Evolutionary conservation across 1,140 invertebrate genomes (phyloP), one percentile per base, ranked within the genome.

Genomic region (Zaprionus africanus): DNA sequence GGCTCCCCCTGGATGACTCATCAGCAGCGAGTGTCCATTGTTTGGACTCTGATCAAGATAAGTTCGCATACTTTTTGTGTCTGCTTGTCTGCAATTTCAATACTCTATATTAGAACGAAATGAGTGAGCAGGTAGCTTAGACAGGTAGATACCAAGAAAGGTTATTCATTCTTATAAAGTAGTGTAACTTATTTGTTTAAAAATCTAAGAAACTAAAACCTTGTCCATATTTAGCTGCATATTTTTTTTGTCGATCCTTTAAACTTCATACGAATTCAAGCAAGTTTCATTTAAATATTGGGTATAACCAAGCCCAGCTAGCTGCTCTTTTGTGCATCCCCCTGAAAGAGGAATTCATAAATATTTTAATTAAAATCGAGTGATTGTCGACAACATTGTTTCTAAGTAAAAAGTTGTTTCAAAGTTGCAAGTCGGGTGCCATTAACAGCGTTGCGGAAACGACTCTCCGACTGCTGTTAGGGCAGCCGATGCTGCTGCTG

Each of bases 351-450:
- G 75, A 81, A 84, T 85, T 84, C 82, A 84, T 85, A 85, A 84
- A 84, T 84, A 85, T 84, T 84, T 84, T 84, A 84, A 84, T 84
- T 84, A 86, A 85, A 84, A 81, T 78, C 63, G 82, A 84, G 78
- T 79, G 78, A 71, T 83, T 78, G 81, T 57, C 78, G 82, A 57
- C 71, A 77, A 73, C 64, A 71, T 82, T 82, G 82, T 85, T 85
- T 81, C 82, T 71, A 84, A 85, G 78, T 81, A 78, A 61, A 78
- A 85, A 84, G 80, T 84, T 78, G 54, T 43, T 73, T 38, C 64
- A 58, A 65, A 76, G 73, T 64, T 86, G 82, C 82, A 85, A 81
- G 61, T 71, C 73, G 15, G 68, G 36, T 71, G 73, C 38, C 68
- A 76, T 76, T 76, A 76, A 73, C 62, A 58, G 36, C 57, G 62